Percentiles rank a stretch among this genome's conserved stretches.
Evolutionary conservation across 2,797 vertebrate species (phyloP).

Genomic region (Takifugu rubripes): DNA sequence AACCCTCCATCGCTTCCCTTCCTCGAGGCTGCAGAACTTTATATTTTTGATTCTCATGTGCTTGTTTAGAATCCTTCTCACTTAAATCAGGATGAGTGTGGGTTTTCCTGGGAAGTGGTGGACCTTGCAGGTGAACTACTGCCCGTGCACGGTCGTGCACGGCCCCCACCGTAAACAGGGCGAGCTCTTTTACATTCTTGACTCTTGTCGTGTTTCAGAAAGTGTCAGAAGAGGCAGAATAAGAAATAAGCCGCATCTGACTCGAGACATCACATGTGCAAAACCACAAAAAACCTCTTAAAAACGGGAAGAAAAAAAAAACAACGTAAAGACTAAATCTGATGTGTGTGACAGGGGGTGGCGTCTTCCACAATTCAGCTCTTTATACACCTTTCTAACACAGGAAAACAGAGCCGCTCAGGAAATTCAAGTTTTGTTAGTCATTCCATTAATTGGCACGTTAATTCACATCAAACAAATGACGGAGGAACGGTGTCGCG

Average conservation of each 20-base stretch:
- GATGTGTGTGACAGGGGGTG: constrained; percentile 24
- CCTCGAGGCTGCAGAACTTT: constrained; percentile 29
- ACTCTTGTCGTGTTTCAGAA: constrained; percentile 49
- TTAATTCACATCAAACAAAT: constrained; percentile 40
- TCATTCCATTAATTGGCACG: constrained; percentile 11
- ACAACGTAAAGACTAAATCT: constrained; percentile 49
- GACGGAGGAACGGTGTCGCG: constrained; percentile 28
- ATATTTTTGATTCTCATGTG: constrained; percentile 20
- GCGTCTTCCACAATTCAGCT: constrained; percentile 24
- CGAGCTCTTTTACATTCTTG: constrained; percentile 64
- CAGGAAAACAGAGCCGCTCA: constrained; percentile 20
- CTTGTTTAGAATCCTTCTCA: constrained; percentile 8
- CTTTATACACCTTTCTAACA: constrained; percentile 10
- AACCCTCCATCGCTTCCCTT: constrained; percentile 34
- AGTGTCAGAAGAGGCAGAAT: constrained; percentile 49
- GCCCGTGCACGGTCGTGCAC: constrained; percentile 26
- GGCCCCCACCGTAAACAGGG: constrained; percentile 30
- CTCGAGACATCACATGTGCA: constrained; percentile 74
- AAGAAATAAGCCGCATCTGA: constrained; percentile 67
- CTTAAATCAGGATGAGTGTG: constrained; percentile 22
- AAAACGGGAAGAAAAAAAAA: constrained; percentile 49
- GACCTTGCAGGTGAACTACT: constrained; percentile 44
- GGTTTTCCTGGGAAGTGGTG: constrained; percentile 34
- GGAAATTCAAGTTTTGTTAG: constrained; percentile 40
- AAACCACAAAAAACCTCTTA: constrained; percentile 73